Evolutionary conservation across 2,797 vertebrate species (phyloP).

Genomic region (Taenioides sp.): DNA sequence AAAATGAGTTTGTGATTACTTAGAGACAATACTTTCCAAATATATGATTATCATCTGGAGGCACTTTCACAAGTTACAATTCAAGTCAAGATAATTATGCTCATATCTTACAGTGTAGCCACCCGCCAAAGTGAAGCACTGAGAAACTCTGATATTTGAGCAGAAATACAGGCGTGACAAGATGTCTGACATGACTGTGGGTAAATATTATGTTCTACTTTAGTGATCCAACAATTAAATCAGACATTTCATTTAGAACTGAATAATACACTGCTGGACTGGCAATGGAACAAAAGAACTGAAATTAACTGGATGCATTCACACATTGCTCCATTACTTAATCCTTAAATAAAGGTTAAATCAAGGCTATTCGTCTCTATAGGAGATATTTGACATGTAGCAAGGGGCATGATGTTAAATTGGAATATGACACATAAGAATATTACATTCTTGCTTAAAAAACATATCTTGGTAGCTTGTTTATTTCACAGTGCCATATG

Average conservation of each 20-base stretch:
- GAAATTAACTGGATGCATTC: neutral
- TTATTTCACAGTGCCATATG: too few relatives aligned
- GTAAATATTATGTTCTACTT: conserved; percentile 15
- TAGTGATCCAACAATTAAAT: conserved; percentile 10
- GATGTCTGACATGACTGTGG: conserved; percentile 18
- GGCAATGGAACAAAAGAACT: conserved; percentile 17
- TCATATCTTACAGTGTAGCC: conserved; percentile 1
- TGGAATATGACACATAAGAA: neutral
- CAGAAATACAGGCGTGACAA: conserved; percentile 6
- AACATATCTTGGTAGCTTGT: too few relatives aligned
- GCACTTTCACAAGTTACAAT: conserved; percentile 5
- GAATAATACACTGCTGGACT: conserved; percentile 7
- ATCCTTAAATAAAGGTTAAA: neutral
- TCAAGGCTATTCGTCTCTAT: neutral
- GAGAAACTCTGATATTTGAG: conserved; percentile 5
- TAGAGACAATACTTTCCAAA: conserved; percentile 9
- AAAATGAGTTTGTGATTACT: conserved; percentile 45
- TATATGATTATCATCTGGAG: neutral
- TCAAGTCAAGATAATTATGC: conserved; percentile 6
- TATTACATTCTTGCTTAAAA: too few relatives aligned
- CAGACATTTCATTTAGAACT: conserved; percentile 7
- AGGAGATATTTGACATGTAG: neutral
- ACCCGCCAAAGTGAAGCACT: conserved; percentile 15
- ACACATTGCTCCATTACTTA: neutral
- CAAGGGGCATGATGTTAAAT: neutral